Conservation (phyloP, 2,113 vertebrate genomes). For the Anhinga rufa region DNA sequence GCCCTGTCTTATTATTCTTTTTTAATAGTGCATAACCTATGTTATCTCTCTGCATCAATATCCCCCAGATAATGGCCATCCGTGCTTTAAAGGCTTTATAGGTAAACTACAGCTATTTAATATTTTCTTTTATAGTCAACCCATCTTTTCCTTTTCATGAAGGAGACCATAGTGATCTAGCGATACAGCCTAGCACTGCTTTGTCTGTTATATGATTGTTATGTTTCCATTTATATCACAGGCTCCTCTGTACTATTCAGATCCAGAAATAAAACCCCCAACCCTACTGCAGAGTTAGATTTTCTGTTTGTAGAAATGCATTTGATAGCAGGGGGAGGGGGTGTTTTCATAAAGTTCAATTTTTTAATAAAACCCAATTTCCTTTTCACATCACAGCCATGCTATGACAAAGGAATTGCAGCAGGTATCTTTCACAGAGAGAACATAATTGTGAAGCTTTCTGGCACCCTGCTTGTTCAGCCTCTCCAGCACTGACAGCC, state of each 20-base stretch:
- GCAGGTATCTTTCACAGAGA: not conserved
- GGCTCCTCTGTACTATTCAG: constrained; percentile 42
- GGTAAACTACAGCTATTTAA: constrained; percentile 50
- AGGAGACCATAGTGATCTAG: not conserved
- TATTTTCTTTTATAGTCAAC: constrained; percentile 25
- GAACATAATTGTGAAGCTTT: not conserved
- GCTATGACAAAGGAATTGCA: constrained; percentile 16
- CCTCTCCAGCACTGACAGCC: not conserved
- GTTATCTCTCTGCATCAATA: not conserved
- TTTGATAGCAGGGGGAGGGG: constrained; percentile 30
- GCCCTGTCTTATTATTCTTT: not conserved
- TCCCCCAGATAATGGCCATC: not conserved
- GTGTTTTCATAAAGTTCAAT: constrained; percentile 45
- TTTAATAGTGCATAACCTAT: not conserved
- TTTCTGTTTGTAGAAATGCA: constrained; percentile 56
- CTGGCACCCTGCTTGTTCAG: not conserved
- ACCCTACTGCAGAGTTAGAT: not conserved
- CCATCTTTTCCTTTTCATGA: constrained; percentile 31
- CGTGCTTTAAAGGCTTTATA: not conserved
- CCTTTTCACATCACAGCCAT: not conserved
- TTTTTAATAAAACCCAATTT: constrained; percentile 53
- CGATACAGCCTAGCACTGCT: constrained; percentile 25
- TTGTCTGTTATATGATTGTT: constrained; percentile 57
- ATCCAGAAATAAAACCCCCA: constrained; percentile 19
- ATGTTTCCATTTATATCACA: constrained; percentile 57